Base-by-base conservation (phyloP, 1,140 invertebrate species). In the Medauroidea extradentata region DNA sequence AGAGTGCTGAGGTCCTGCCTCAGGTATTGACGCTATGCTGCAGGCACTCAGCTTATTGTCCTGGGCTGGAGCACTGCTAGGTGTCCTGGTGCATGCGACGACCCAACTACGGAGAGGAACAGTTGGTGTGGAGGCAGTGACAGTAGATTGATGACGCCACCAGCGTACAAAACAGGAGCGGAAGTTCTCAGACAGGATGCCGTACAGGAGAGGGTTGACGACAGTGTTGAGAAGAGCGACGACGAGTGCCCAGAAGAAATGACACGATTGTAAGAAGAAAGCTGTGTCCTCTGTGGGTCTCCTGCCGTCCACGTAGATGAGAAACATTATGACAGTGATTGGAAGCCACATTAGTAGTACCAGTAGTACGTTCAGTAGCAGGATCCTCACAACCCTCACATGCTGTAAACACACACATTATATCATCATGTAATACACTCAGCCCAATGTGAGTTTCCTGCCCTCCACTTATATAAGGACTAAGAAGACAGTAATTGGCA, bases 161-260 rank as follows among this genome's bases (percentile, higher is more conserved):
- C 79, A 65, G 51, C 75, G 74, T 2, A 68, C 56, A 11, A 80
- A 71, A 65, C 81, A 82, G 52, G 81, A 77, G 63, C 87, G 75
- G 71, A 91, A 90, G 68, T 86, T 88, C 58, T 87, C 87, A 5
- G 87, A 89, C 65, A 90, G 82, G 56, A 90, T 81, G 48, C 89
- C 88, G 67, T 90, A 91, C 14, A 91, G 79, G 14, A 92, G 72
- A 1, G 90, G 90, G 76, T 91, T 92, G 46, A 89, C 83, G 62
- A 88, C 84, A 7, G 85, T 87, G 68, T 89, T 89, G 14, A 86
- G 71, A 53, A 87, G 81, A 3, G 84, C 85, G 0, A 85, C 71
- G 9, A 83, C 71, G 25, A 87, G 73, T 3, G 83, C 71, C 71
- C 76, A 77, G 9, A 83, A 67, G 61, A 83, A 83, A 65, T 83